Conservation (phyloP, 2,888 invertebrate species). For the Diploptera punctata region DNA sequence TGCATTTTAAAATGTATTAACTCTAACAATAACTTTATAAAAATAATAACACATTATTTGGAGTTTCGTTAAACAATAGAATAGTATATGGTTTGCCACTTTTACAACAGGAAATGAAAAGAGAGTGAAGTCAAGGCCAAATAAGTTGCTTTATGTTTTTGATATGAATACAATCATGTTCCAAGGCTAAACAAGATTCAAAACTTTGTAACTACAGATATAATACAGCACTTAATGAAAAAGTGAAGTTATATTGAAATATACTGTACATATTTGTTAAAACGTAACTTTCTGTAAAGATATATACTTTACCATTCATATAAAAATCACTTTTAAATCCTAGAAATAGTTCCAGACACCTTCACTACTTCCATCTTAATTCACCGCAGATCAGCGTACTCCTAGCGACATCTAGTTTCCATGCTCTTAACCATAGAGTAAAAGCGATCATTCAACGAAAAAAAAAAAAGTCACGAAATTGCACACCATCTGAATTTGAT, state of each 20-base stretch:
- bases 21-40: no score
- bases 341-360: neutral
- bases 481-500: no score
- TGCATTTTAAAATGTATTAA: no score
- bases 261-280: no score
- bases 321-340: neutral
- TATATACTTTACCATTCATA: conserved; percentile 9
- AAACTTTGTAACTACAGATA: neutral
- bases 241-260: neutral
- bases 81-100: conserved; percentile 2
- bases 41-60: no score
- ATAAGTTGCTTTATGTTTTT: conserved; percentile 20
- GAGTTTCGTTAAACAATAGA: no score
- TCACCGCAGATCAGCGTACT: neutral
- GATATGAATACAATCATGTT: conserved; percentile 16
- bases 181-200: conserved; percentile 16
- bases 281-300: neutral
- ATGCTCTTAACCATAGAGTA: neutral
- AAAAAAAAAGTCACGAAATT: no score
- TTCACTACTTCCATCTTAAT: neutral
- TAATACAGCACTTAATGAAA: neutral
- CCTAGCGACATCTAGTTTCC: neutral
- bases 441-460: no score
- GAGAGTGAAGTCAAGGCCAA: conserved; percentile 17
- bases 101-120: conserved; percentile 10